phyloP scores from a whole-genome alignment of 2,888 invertebrate species.

The Ramazzottius varieornatus region DNA sequence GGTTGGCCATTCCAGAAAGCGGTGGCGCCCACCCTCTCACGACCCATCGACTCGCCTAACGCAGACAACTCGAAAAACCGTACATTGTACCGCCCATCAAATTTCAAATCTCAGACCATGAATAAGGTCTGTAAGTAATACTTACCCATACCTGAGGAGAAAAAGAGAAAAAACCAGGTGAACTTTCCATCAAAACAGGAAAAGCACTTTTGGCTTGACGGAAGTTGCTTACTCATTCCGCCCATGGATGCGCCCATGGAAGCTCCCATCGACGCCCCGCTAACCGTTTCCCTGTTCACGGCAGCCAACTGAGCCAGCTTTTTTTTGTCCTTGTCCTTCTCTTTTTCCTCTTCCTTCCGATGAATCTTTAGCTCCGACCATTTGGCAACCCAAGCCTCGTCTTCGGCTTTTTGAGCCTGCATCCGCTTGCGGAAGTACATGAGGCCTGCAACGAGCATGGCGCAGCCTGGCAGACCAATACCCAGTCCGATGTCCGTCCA shows the following conservation, averaged over 20 bases:
- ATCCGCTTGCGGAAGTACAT: not conserved
- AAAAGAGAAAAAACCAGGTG: no score
- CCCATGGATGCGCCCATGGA: not conserved
- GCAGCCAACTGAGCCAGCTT: not conserved
- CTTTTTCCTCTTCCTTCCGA: not conserved
- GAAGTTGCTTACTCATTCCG: no score
- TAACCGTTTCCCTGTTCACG: not conserved
- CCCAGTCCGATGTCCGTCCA: no score
- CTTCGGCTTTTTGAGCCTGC: not conserved
- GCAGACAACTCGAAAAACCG: no score
- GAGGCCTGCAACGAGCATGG: no score
- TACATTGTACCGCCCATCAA: no score
- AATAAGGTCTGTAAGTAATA: no score
- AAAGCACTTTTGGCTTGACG: no score
- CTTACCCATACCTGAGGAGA: not conserved
- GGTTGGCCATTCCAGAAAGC: not conserved
- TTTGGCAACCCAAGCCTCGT: not conserved
- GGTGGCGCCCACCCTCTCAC: not conserved
- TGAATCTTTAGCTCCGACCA: not conserved
- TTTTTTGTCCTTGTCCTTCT: not conserved
- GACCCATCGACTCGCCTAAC: not conserved
- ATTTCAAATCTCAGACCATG: no score
- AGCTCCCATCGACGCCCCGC: not conserved
- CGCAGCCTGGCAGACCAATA: no score
- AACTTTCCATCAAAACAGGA: no score